Evolutionary conservation across 2,113 vertebrate species (phyloP), one percentile per base, ranked within the genome.

Genomic region (Hemicordylus capensis): DNA sequence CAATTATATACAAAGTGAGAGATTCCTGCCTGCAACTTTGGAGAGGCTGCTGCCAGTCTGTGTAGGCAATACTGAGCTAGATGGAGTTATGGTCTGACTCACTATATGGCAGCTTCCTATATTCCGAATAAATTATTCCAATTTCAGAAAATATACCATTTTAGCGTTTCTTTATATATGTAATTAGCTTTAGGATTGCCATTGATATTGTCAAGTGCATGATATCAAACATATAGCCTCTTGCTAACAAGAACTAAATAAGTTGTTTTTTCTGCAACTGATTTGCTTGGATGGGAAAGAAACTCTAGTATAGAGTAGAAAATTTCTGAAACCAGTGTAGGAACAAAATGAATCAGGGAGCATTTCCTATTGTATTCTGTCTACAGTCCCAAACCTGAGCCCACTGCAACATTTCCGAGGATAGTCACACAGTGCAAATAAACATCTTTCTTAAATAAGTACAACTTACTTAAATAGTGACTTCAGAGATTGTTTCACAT

Each of bases 401-500:
- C 4, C 2, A 61, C 31, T 1, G 58, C 58, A 75, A 69, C 14
- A 6, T 28, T 81, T 67, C 39, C 46, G 34, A 63, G 22, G 8
- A 63, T n/a, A 51, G 26, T 34, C 56, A n/a, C 46, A 64, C 37
- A 73, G 22, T 44, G 37, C 59, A 84, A 28, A 76, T 80, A 56
- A 79, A 54, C 64, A 78, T 66, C 67, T 82, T 48, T 34, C 44
- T 73, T 63, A 24, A 78, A 51, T 46, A 85, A n/a, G n/a, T n/a
- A n/a, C n/a, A n/a, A 64, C 37, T 78, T 63, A 46, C 19, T 80
- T 79, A 61, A 80, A 61, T 31, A 80, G n/a, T 72, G 51, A 79
- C 44, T 51, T 72, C 73, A 85, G 76, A 73, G 54, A 34, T 79
- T 85, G 19, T 85, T 3, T 17, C 85, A 9, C 67, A 59, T 85